Percentiles rank a stretch among this genome's conserved stretches.
Evolutionary conservation across 2,797 vertebrate genomes (phyloP).

Genomic region (Acestrorhynchus altus): DNA sequence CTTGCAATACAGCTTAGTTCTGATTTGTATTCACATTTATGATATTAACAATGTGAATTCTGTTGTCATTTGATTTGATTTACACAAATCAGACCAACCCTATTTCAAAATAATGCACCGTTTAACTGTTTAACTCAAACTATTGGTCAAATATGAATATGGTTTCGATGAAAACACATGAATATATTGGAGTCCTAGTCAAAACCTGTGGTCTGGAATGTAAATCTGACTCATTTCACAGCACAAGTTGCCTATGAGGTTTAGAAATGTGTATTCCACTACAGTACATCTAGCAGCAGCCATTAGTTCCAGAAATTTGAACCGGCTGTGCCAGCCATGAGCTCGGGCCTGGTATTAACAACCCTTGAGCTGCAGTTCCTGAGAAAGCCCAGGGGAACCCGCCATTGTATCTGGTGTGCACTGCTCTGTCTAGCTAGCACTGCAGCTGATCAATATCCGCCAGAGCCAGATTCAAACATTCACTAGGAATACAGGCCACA

Average conservation of each 20-base stretch:
- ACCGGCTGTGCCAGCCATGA: slow-evolving; percentile 43
- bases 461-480: slow-evolving; percentile 35
- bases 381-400: slow-evolving; percentile 47
- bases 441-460: slow-evolving; percentile 47
- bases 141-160: too few relatives aligned
- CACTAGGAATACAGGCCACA: slow-evolving; percentile 35
- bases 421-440: slow-evolving; percentile 39
- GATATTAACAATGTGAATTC: too few relatives aligned
- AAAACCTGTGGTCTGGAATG: slow-evolving; percentile 2
- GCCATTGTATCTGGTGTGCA: slow-evolving; percentile 48
- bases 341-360: slow-evolving; percentile 45
- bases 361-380: slow-evolving; percentile 50
- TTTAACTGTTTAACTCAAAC: too few relatives aligned
- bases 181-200: too few relatives aligned
- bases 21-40: too few relatives aligned
- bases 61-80: too few relatives aligned
- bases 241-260: background rate
- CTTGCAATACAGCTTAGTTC: too few relatives aligned
- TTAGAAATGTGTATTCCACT: slow-evolving; percentile 23
- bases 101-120: too few relatives aligned
- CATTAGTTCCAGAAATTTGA: slow-evolving; percentile 53
- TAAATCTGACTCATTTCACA: background rate
- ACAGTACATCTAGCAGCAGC: slow-evolving; percentile 42
- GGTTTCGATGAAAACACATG: too few relatives aligned
- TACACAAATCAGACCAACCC: too few relatives aligned